Conservation (phyloP, 2,797 vertebrate genomes). For the Arctocebus calabarensis region DNA sequence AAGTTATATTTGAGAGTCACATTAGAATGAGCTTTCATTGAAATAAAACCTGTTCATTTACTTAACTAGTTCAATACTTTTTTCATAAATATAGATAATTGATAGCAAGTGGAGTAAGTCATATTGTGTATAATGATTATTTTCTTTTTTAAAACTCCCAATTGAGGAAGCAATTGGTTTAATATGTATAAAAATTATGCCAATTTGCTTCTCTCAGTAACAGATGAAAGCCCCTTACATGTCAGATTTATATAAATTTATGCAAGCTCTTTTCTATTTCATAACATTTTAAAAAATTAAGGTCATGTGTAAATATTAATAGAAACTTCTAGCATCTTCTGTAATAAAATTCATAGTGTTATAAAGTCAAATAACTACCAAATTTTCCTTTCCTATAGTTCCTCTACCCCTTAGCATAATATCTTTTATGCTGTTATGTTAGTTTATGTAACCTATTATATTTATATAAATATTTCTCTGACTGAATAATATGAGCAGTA, state of each 20-base stretch:
- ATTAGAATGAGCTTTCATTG: conserved; percentile 39
- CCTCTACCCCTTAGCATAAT: conserved; percentile 64
- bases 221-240: conserved; percentile 56
- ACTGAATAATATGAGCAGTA: conserved; percentile 75
- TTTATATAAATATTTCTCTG: conserved; percentile 63
- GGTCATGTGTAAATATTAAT: conserved; percentile 79
- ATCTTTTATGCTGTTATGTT: conserved; percentile 74
- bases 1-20: conserved; percentile 34
- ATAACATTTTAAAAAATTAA: conserved; percentile 75
- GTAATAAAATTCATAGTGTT: conserved; percentile 65
- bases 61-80: conserved; percentile 52
- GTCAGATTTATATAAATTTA: conserved; percentile 71
- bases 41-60: conserved; percentile 56
- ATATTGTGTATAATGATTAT: conserved; percentile 18
- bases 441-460: conserved; percentile 72
- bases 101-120: conserved; percentile 20
- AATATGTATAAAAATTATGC: conserved; percentile 71
- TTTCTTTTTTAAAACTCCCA: conserved; percentile 58
- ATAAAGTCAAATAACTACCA: conserved; percentile 46
- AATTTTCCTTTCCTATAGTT: conserved; percentile 60
- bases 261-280: conserved; percentile 56
- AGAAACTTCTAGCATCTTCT: conserved; percentile 59
- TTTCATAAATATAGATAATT: conserved; percentile 48
- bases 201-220: conserved; percentile 61
- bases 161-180: conserved; percentile 60